Percentiles rank a stretch among this genome's conserved stretches.
Evolutionary conservation across 2,888 invertebrate species (phyloP).

Genomic region (Chaetoderma sp.): DNA sequence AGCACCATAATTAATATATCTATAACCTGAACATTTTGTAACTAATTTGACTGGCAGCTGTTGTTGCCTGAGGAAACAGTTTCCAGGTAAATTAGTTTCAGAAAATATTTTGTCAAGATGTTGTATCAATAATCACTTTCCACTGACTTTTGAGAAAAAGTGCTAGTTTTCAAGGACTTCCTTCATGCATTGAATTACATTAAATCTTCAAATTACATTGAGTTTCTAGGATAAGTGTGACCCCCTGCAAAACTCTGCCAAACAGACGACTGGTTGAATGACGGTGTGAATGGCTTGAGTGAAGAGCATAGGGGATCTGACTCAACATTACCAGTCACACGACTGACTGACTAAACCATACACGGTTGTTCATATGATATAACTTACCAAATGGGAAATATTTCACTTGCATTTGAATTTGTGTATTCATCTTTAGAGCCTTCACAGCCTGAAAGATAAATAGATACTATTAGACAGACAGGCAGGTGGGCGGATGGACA

Average conservation of each 20-base stretch:
- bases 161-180: too few relatives aligned
- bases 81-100: too few relatives aligned
- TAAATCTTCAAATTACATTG: neutral
- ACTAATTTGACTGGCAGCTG: neutral
- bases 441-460: slow-evolving; percentile 58
- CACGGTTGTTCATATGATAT: too few relatives aligned
- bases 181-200: too few relatives aligned
- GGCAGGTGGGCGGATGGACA: neutral
- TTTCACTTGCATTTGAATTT: slow-evolving; percentile 58
- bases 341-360: too few relatives aligned
- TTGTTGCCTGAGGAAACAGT: too few relatives aligned
- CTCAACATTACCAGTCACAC: too few relatives aligned
- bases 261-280: too few relatives aligned
- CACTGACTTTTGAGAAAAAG: neutral
- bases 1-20: too few relatives aligned
- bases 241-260: neutral
- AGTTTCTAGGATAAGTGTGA: neutral
- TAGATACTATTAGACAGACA: neutral
- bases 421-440: slow-evolving; percentile 58
- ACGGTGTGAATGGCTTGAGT: too few relatives aligned
- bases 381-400: slow-evolving; percentile 66
- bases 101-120: neutral
- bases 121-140: neutral
- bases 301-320: too few relatives aligned
- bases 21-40: neutral